A percentile compares a stretch with the other conserved stretches of the same genome.
Evolutionary conservation across 2,113 vertebrate species (phyloP).

Genomic region (Sclerurus mexicanus): DNA sequence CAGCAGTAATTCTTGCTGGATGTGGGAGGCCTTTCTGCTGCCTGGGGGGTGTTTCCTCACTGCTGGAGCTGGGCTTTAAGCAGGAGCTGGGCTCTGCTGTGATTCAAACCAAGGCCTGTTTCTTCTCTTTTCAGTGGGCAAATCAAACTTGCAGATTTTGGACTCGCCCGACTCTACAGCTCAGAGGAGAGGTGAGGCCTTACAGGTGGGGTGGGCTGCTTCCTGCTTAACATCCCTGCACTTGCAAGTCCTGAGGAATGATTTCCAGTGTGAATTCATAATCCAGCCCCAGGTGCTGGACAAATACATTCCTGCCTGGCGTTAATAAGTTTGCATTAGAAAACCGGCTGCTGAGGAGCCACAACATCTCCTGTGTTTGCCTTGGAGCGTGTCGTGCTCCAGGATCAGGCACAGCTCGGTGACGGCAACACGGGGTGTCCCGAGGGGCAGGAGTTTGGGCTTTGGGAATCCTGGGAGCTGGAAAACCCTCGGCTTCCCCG

Average conservation of each 20-base stretch:
- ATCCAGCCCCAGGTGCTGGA: background rate
- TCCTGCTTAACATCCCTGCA: background rate
- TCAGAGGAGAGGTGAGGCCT: constrained; percentile 92
- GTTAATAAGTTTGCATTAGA: background rate
- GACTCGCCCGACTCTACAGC: constrained; percentile 95
- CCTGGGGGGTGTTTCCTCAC: background rate
- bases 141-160: constrained; percentile 97
- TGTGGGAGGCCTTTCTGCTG: background rate
- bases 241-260: background rate
- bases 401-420: background rate
- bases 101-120: background rate
- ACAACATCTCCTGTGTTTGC: background rate
- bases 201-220: background rate
- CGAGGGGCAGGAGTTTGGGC: background rate
- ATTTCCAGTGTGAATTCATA: background rate
- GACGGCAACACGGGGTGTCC: background rate
- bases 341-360: background rate
- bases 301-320: background rate
- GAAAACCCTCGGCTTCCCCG: background rate
- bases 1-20: background rate
- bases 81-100: background rate
- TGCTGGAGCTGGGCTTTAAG: background rate
- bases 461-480: background rate
- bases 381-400: background rate
- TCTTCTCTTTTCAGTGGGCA: constrained; percentile 83